Conservation (phyloP, 1,140 invertebrate genomes). For the Brachionus sp. region DNA sequence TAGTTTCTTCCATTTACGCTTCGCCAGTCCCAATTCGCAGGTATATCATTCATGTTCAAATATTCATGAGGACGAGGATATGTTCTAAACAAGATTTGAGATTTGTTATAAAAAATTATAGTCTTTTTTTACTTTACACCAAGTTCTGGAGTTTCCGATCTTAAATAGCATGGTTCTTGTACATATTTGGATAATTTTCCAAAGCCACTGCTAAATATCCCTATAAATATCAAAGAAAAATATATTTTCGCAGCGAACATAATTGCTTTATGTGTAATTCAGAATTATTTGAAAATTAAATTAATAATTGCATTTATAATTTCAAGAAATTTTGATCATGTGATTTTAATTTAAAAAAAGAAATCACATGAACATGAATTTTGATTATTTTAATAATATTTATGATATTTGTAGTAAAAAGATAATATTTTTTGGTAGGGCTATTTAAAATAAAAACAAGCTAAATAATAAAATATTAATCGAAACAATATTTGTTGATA, state of each 20-base stretch:
- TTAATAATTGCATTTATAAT: background rate
- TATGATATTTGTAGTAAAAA: too few species aligned
- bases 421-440: too few species aligned
- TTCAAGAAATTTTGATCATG: background rate
- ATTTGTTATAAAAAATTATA: background rate
- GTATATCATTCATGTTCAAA: constrained; percentile 47
- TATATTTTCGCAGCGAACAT: background rate
- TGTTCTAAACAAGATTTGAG: constrained; percentile 50
- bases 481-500: too few species aligned
- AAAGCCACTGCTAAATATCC: background rate
- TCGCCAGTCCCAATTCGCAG: constrained; percentile 59
- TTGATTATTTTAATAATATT: too few species aligned
- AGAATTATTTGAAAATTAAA: background rate
- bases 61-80: constrained; percentile 54
- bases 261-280: background rate
- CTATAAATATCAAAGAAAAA: background rate
- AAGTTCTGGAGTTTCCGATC: background rate
- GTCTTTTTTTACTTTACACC: constrained; percentile 19
- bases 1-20: constrained; percentile 61
- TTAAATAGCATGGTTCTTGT: constrained; percentile 32
- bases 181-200: background rate
- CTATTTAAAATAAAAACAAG: too few species aligned
- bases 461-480: too few species aligned
- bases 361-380: background rate
- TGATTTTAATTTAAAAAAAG: background rate